Evolutionary conservation across 1,140 invertebrate genomes (phyloP).

Genomic region (Leptoteleia sp.): DNA sequence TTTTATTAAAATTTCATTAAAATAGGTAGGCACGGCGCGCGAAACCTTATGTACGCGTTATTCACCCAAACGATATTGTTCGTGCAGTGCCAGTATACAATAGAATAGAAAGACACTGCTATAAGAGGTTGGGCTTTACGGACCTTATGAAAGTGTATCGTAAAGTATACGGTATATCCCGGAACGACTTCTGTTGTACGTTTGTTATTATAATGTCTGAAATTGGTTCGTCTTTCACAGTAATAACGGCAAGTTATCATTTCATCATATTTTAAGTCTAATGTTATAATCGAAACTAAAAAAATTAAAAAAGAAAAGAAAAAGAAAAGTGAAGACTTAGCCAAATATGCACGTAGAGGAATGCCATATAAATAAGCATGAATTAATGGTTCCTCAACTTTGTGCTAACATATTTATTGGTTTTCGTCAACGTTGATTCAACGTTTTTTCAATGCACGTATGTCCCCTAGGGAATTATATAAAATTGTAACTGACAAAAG

Average conservation of each 20-base stretch:
- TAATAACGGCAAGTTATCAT: no score
- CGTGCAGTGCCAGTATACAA: neutral
- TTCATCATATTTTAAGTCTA: no score
- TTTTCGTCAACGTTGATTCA: neutral
- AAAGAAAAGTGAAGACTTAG: no score
- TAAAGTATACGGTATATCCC: slow-evolving; percentile 7
- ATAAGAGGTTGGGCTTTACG: slow-evolving; percentile 23
- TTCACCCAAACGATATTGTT: slow-evolving; percentile 18
- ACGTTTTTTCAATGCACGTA: no score
- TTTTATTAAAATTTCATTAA: slow-evolving; percentile 36
- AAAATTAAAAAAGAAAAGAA: no score
- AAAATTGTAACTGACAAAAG: slow-evolving; percentile 31
- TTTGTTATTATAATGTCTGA: neutral
- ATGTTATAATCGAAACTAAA: no score
- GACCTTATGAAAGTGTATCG: slow-evolving; percentile 21
- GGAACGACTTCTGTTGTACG: neutral
- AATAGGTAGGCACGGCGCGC: slow-evolving; percentile 11
- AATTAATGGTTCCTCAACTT: no score
- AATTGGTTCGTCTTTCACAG: neutral
- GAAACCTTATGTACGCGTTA: neutral
- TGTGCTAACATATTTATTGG: no score
- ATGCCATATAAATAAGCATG: no score
- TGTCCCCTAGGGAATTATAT: no score
- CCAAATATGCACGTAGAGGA: no score
- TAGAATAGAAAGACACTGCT: slow-evolving; percentile 15